Evolutionary conservation across 2,113 vertebrate species (phyloP), one percentile per base, ranked within the genome.

Genomic region (Barnardius zonarius): DNA sequence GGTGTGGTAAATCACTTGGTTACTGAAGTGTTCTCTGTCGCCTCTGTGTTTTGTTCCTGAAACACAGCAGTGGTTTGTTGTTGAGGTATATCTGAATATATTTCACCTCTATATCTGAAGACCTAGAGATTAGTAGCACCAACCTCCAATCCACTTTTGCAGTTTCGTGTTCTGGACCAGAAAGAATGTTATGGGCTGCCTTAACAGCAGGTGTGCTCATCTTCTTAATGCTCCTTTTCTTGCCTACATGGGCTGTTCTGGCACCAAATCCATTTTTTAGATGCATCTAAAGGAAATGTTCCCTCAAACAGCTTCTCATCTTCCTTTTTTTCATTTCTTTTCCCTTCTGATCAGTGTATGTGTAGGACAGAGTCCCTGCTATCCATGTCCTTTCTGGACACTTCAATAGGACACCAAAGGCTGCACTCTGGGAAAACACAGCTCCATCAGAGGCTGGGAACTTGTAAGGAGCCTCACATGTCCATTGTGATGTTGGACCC

Each of bases 321-420:
- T 62, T 81, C 61, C 55, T 59, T 14, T n/a, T 57, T 57, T n/a
- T 6, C 15, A 33, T n/a, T n/a, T 77, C 55, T 48, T 52, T 14
- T 41, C 13, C 31, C 11, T 35, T 73, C 63, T 73, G 9, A 30
- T 61, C 51, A n/a, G 41, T 31, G 9, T n/a, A 49, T 28, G 8
- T 44, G 1, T 39, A 44, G 74, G 18, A 44, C n/a, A 43, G 61
- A 66, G 22, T 33, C 15, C 30, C 27, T 44, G 62, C 28, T 90
- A 13, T 54, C 55, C 31, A 0, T 20, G 15, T 72, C 33, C 16
- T 79, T 83, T 69, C 31, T 2, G 2, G 18, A 17, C 5, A 1
- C 23, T 54, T 30, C 2, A 4, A 3, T 2, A 5, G 7, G 0
- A 0, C 5, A 8, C 39, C 0, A 0, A 1, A 6, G 13, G 31